Evolutionary conservation across 2,797 vertebrate species (phyloP).

Genomic region (Siniperca obscura): DNA sequence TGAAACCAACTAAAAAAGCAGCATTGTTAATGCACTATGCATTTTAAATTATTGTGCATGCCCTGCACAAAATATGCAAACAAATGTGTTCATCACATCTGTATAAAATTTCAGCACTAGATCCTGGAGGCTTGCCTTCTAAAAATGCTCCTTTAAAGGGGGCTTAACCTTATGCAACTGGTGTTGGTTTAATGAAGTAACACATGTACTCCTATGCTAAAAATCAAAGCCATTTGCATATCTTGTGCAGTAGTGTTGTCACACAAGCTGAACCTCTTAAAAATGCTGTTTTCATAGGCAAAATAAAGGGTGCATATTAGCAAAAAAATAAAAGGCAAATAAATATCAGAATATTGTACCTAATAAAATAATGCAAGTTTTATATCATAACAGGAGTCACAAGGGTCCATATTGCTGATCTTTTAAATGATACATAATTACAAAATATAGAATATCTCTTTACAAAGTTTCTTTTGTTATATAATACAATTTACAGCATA

Average conservation of each 20-base stretch:
- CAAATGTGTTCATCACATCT: conserved; percentile 64
- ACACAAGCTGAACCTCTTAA: conserved; percentile 83
- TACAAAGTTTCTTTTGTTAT: conserved; percentile 91
- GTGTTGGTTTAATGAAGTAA: conserved; percentile 66
- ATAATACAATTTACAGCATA: conserved; percentile 99
- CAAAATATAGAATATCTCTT: conserved; percentile 99
- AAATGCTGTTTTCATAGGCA: conserved; percentile 80
- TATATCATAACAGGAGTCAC: conserved; percentile 89
- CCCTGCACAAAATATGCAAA: conserved; percentile 82
- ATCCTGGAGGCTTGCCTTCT: conserved; percentile 64
- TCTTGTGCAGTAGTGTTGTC: conserved; percentile 85
- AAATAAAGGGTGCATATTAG: conserved; percentile 80
- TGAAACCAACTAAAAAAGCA: conserved; percentile 81
- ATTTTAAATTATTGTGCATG: conserved; percentile 73
- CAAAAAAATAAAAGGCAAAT: conserved; percentile 81
- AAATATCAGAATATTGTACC: conserved; percentile 85
- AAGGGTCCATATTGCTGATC: conserved; percentile 98
- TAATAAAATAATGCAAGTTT: conserved; percentile 88
- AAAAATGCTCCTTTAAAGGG: conserved; percentile 68
- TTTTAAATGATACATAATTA: conserved; percentile 96
- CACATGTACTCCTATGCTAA: conserved; percentile 53
- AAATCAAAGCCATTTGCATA: conserved; percentile 81
- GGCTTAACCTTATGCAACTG: conserved; percentile 67
- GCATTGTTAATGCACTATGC: conserved; percentile 81
- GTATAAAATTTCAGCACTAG: conserved; percentile 61